Evolutionary conservation across 2,797 vertebrate genomes (phyloP).

Genomic region (Coreius guichenoti): DNA sequence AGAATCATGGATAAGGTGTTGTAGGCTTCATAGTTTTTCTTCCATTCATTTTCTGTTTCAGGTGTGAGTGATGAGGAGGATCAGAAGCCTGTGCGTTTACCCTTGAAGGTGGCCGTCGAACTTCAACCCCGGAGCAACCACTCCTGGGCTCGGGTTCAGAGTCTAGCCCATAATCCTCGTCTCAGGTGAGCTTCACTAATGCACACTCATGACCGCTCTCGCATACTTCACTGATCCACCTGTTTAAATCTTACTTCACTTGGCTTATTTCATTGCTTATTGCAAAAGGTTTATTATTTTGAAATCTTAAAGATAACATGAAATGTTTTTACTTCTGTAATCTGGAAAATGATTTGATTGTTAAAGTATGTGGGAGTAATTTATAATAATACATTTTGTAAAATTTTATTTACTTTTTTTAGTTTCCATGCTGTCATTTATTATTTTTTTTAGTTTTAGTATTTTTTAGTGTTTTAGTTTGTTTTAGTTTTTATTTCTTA

Average conservation of each 20-base stretch:
- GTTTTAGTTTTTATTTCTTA: background rate
- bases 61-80: slow-evolving; percentile 98
- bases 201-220: background rate
- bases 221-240: background rate
- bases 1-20: background rate
- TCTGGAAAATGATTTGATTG: background rate
- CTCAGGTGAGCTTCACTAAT: slow-evolving; percentile 83
- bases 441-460: background rate
- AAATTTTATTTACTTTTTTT: background rate
- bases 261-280: background rate
- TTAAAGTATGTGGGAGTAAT: no score
- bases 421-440: background rate
- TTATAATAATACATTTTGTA: background rate
- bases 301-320: background rate
- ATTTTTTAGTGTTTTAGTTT: background rate
- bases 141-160: slow-evolving; percentile 96
- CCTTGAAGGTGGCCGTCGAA: slow-evolving; percentile 93
- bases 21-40: background rate
- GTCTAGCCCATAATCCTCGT: slow-evolving; percentile 96
- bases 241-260: background rate
- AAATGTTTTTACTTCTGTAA: background rate
- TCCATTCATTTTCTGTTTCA: slow-evolving; percentile 58
- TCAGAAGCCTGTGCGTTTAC: slow-evolving; percentile 96
- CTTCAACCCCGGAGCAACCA: slow-evolving; percentile 94
- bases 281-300: background rate